Base-by-base conservation (phyloP, 2,113 vertebrate species). In the Galemys pyrenaicus region DNA sequence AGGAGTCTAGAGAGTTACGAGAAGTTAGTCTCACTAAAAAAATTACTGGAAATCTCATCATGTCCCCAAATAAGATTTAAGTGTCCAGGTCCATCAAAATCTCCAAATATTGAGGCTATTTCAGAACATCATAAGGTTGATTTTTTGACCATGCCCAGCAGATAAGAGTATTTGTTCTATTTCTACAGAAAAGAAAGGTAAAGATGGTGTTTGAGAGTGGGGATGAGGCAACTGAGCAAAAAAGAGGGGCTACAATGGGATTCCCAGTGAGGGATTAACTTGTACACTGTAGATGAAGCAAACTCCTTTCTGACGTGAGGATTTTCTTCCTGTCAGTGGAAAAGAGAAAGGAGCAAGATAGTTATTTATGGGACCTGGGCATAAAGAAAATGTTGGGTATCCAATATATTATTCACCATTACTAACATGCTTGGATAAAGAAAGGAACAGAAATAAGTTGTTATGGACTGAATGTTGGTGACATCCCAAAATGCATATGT, bases 181-280 rank as follows among this genome's bases (percentile, higher is more conserved):
- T 17, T n/a, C 16, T 39, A 0, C 11, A 67, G 28, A 81, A 32
- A 51, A 15, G 3, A 26, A 17, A 32, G 3, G 3, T 32, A 1
- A 24, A 46, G 10, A 22, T 0, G 39, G 28, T 20, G 2, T n/a
- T 26, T 2, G 10, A 20, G 30, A 6, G 2, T 3, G 17, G 15
- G 26, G 37, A 4, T 24, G 1, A 32, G 10, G 6, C 1, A 1
- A 24, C 3, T 19, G 5, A 1, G 15, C 41, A 58, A n/a, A 6
- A 15, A 44, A 1, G 19, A 56, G 24, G 6, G 24, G 35, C 9
- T 51, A 11, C 37, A 4, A 9, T 12, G 15, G 35, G 6, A 0
- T 5, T 28, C 17, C 1, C 32, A 75, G 28, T 64, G 19, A n/a
- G 19, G 20, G 54, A 6, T 22, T 56, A 2, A 56, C 54, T 78